Percentiles rank a stretch among this genome's conserved stretches.
Conservation (phyloP, 2,797 vertebrate genomes). For the Decapterus maruadsi region DNA sequence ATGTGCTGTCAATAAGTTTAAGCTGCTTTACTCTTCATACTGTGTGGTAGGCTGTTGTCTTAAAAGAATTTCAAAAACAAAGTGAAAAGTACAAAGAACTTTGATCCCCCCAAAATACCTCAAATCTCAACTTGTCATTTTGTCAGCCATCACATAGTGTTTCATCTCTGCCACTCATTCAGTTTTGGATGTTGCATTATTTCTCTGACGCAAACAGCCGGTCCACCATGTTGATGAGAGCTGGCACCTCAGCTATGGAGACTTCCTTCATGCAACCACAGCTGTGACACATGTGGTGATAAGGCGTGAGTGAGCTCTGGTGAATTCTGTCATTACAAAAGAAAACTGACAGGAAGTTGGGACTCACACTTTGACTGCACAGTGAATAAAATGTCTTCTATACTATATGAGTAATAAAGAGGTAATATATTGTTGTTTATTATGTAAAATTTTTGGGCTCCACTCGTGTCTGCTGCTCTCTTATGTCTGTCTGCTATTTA, state of each 20-base stretch:
- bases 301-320: background rate
- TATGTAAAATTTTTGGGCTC: background rate
- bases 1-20: background rate
- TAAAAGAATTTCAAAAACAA: background rate
- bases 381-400: background rate
- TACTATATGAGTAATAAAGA: background rate
- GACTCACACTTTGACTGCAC: background rate
- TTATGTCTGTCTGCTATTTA: background rate
- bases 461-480: background rate
- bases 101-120: background rate
- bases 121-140: background rate
- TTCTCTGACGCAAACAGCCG: slow-evolving; percentile 8
- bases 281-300: slow-evolving; percentile 27
- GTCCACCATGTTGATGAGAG: background rate
- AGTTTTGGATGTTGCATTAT: background rate
- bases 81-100: background rate
- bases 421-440: background rate
- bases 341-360: background rate
- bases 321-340: background rate
- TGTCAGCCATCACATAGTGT: background rate
- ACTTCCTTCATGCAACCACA: slow-evolving; percentile 39
- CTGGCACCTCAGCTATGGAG: slow-evolving; percentile 29
- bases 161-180: slow-evolving; percentile 1
- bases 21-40: fast-evolving
- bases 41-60: background rate